phyloP scores from a whole-genome alignment of 2,888 invertebrate species.

The Strigamia maritima region DNA sequence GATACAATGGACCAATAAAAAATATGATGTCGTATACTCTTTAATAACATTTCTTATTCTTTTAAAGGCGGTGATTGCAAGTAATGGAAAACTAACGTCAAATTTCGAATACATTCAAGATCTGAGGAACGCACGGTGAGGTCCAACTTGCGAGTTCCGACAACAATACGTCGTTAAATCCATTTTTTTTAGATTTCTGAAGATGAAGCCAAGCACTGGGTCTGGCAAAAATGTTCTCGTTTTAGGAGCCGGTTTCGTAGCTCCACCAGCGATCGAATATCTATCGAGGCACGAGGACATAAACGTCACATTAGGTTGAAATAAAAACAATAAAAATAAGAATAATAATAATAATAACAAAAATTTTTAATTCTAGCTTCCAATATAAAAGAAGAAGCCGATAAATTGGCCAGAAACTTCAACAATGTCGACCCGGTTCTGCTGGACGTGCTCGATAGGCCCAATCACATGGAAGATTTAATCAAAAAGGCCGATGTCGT shows the following conservation, averaged over 20 bases:
- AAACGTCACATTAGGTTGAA: conserved; percentile 72
- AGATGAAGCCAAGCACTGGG: conserved; percentile 17
- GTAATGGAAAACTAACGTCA: conserved; percentile 87
- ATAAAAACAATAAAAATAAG: neutral
- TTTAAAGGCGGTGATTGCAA: conserved; percentile 88
- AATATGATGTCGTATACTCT: neutral
- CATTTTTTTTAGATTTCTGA: neutral
- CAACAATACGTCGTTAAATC: neutral
- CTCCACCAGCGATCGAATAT: conserved; percentile 92
- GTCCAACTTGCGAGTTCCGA: conserved; percentile 11
- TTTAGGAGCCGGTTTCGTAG: conserved; percentile 92
- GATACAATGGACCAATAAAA: too few relatives aligned
- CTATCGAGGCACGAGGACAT: conserved; percentile 69
- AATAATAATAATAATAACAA: neutral
- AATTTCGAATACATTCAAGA: conserved; percentile 94
- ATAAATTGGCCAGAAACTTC: conserved; percentile 72
- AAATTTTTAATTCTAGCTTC: conserved; percentile 60
- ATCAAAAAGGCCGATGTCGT: conserved; percentile 62
- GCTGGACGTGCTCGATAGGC: conserved; percentile 72
- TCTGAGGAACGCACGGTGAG: conserved; percentile 65
- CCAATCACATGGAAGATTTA: conserved; percentile 66
- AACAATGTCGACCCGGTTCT: conserved; percentile 68
- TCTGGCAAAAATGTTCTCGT: conserved; percentile 70
- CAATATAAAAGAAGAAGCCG: conserved; percentile 82
- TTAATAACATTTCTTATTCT: conserved; percentile 27